Evolutionary conservation across 2,113 vertebrate genomes (phyloP).

Genomic region (Agapornis roseicollis): DNA sequence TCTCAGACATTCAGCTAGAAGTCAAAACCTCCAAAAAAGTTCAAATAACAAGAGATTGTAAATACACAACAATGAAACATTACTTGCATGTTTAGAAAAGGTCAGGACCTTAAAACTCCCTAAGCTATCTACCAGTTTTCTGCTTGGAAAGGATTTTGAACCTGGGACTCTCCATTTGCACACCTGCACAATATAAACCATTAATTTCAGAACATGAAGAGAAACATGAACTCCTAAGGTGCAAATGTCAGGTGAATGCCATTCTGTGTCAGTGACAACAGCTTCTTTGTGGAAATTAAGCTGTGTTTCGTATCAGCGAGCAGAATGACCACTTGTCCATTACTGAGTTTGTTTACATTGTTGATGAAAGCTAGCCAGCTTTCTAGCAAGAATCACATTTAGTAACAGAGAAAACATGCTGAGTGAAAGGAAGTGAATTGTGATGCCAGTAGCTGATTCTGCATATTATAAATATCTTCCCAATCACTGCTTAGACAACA

Average conservation of each 20-base stretch:
- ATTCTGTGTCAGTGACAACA: not conserved
- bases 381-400: not conserved
- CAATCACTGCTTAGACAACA: not conserved
- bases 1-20: not conserved
- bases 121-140: not conserved
- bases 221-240: not conserved
- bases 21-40: not conserved
- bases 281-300: conserved; percentile 25
- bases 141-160: conserved; percentile 13
- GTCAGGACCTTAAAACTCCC: not conserved
- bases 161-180: not conserved
- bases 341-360: not conserved
- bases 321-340: not conserved
- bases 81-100: not conserved
- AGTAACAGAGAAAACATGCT: not conserved
- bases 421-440: not conserved
- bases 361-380: not conserved
- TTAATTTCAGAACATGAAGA: conserved; percentile 7
- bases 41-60: not conserved
- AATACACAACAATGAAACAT: not conserved
- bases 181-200: not conserved
- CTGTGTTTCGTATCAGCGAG: not conserved
- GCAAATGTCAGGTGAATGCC: conserved; percentile 1
- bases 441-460: not conserved
- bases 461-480: not conserved